Base-by-base conservation (phyloP, 2,113 vertebrate genomes). In the Grammomys dolichurus region DNA sequence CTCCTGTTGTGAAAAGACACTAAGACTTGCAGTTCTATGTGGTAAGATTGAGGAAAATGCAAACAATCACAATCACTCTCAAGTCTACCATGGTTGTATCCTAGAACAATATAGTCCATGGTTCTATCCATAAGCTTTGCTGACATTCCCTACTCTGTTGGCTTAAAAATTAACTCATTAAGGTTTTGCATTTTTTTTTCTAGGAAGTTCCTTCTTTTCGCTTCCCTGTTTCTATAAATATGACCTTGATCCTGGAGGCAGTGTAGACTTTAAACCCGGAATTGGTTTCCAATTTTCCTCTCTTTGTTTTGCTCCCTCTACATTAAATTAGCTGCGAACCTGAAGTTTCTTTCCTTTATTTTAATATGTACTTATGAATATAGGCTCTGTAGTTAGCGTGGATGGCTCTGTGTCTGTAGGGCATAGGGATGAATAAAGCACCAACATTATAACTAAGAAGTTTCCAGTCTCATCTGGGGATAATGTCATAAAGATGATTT, bases 171-270 rank as follows among this genome's bases (percentile, higher is more conserved):
- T 97, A 97, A 95, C 93, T 95, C 43, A 89, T 93, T 28, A n/a
- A 81, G 28, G 12, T 77, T 95, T 93, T 95, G 85, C 77, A 82
- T 76, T 78, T 48, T 92, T 92, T 96, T 93, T 92, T 81, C 87
- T 94, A 84, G 96, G 56, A 95, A 89, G 86, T 97, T 97, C 89
- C 91, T 98, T 73, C 82, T 97, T 97, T 65, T 78, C 20, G 95
- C 95, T 97, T 98, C 96, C 94, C 82, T 96, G 93, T 96, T 97
- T 96, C 96, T 97, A 93, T 97, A 96, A 97, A 97, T 95, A 94
- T 95, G 89, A 96, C 93, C 91, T 96, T 65, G 86, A 96, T 96
- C 63, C 87, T 80, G 69, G 58, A 86, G 40, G 58, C 80, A 77
- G 75, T 78, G 56, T 96, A 94, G 84, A 95, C 97, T 97, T 97